Percentiles rank a stretch among this genome's conserved stretches.
These are phyloP conservation scores for Lasioglossum pauxillum DNA, from an alignment of 2,888 invertebrate genomes.

Conservation along the genomic window DNA sequence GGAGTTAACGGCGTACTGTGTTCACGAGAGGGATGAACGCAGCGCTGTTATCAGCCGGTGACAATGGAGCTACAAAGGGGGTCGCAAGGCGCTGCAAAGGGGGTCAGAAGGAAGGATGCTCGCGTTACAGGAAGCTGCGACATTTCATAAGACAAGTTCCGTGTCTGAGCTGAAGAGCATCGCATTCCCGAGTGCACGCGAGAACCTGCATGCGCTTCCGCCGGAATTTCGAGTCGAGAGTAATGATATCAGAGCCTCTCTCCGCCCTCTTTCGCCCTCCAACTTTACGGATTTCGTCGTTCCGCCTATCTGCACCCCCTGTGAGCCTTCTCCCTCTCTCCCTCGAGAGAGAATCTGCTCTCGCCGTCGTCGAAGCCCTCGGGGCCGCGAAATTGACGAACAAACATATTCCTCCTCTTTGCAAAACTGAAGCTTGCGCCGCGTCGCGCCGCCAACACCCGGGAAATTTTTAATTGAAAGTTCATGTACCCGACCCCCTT, in stretches of 20 bases:
- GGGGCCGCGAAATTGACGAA: not conserved
- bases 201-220: not conserved
- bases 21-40: not conserved
- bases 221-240: conserved; percentile 18
- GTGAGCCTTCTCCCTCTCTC: not conserved
- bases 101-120: conserved; percentile 5
- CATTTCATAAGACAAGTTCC: conserved; percentile 56
- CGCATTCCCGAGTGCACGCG: conserved; percentile 34
- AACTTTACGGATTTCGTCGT: conserved; percentile 8
- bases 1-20: not conserved
- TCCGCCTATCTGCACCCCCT: not conserved
- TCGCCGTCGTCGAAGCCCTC: not conserved
- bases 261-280: not conserved
- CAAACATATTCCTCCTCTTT: conserved; percentile 5
- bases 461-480: conserved; percentile 4
- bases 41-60: not conserved
- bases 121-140: conserved; percentile 36
- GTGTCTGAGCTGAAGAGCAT: conserved; percentile 40
- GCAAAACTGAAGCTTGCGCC: not conserved
- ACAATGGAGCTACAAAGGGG: not conserved
- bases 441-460: not conserved
- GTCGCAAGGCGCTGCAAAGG: not conserved
- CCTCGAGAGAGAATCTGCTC: not conserved
- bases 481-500: not conserved
- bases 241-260: conserved; percentile 19